Conservation (phyloP, 1,140 invertebrate species). For the Sipha flava region DNA sequence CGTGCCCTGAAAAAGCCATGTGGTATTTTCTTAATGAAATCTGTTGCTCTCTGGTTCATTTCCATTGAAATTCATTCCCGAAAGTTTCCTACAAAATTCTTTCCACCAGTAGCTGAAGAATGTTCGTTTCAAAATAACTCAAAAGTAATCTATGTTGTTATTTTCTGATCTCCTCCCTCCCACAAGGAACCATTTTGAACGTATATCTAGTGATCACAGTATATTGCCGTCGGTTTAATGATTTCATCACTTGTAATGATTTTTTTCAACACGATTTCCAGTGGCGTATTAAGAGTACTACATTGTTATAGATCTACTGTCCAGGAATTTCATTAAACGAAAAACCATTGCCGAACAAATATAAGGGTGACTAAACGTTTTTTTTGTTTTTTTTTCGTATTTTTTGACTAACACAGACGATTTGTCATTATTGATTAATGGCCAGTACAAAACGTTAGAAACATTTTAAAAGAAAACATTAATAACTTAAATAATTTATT, state of each 20-base stretch:
- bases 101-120: neutral
- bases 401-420: neutral
- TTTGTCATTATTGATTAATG: conserved; percentile 15
- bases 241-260: neutral
- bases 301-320: neutral
- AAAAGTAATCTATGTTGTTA: neutral
- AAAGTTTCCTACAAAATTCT: neutral
- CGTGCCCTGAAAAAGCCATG: conserved; percentile 17
- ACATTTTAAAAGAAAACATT: neutral
- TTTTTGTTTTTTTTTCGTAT: neutral
- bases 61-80: neutral
- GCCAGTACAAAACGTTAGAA: neutral
- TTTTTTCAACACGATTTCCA: neutral
- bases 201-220: neutral
- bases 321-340: neutral
- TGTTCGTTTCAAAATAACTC: neutral
- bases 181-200: neutral
- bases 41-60: neutral
- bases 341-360: neutral
- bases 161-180: neutral
- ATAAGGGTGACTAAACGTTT: neutral
- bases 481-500: neutral
- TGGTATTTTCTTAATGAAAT: conserved; percentile 24
- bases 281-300: neutral
- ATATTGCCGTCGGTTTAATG: neutral